Conservation (phyloP, 2,888 invertebrate species). For the Mayetiola destructor region DNA sequence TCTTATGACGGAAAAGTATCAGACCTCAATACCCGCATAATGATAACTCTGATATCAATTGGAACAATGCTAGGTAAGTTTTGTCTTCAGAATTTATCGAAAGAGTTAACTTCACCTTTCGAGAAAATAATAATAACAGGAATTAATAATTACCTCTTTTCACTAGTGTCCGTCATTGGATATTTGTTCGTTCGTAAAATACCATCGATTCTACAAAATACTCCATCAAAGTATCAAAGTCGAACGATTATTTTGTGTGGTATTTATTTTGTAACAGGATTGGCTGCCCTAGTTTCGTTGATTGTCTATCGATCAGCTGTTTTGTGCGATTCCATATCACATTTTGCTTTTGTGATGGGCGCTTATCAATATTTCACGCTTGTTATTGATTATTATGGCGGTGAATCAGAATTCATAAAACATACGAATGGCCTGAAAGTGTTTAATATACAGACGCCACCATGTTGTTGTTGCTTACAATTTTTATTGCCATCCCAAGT, state of each 20-base stretch:
- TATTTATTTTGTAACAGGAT: not conserved
- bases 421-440: not conserved
- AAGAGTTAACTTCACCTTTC: not conserved
- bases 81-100: not conserved
- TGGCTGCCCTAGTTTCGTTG: constrained; percentile 5
- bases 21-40: too few species aligned
- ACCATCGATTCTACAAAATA: not conserved
- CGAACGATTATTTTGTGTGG: constrained; percentile 4
- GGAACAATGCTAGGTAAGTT: too few species aligned
- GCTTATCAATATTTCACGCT: constrained; percentile 1
- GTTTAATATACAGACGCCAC: constrained; percentile 2
- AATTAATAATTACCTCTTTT: too few species aligned
- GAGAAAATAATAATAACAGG: not conserved
- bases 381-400: constrained; percentile 4
- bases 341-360: constrained; percentile 3
- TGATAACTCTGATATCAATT: too few species aligned
- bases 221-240: not conserved
- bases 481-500: not conserved
- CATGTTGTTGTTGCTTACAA: not conserved
- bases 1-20: not conserved
- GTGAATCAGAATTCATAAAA: constrained; percentile 8
- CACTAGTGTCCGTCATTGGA: not conserved
- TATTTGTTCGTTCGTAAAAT: constrained; percentile 4
- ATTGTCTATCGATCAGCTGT: not conserved
- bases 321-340: constrained; percentile 7